phyloP scores from a whole-genome alignment of 2,888 invertebrate genomes.

The Stegophylla sp. region DNA sequence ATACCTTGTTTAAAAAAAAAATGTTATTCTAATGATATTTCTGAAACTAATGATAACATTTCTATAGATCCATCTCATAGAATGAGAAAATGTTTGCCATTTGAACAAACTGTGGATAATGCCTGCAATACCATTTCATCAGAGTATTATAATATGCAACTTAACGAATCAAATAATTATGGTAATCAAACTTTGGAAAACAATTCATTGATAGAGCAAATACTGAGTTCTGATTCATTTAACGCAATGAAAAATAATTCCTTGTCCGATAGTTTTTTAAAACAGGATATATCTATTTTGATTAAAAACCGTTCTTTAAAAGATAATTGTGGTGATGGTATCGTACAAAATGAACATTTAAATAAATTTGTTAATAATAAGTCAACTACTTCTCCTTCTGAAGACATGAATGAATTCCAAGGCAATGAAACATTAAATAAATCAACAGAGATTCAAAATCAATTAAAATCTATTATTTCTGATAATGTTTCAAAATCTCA shows the following conservation, averaged over 20 bases:
- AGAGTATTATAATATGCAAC: not conserved
- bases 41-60: not conserved
- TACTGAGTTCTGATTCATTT: not conserved
- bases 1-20: not conserved
- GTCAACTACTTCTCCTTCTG: not conserved
- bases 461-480: not conserved
- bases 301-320: conserved; percentile 38
- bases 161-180: not conserved
- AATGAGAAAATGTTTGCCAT: not conserved
- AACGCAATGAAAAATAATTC: not conserved
- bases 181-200: not conserved
- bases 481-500: not conserved
- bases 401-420: not conserved
- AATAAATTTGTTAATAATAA: not conserved
- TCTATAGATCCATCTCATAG: not conserved
- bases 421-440: not conserved
- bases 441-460: not conserved
- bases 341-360: not conserved
- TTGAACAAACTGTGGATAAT: conserved; percentile 8
- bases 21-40: not conserved
- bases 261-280: too few species aligned
- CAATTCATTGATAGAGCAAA: not conserved
- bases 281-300: conserved; percentile 22
- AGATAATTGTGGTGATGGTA: conserved; percentile 6
- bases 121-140: not conserved